Evolutionary conservation across 2,888 invertebrate species (phyloP).

Genomic region (Suillia variegata): DNA sequence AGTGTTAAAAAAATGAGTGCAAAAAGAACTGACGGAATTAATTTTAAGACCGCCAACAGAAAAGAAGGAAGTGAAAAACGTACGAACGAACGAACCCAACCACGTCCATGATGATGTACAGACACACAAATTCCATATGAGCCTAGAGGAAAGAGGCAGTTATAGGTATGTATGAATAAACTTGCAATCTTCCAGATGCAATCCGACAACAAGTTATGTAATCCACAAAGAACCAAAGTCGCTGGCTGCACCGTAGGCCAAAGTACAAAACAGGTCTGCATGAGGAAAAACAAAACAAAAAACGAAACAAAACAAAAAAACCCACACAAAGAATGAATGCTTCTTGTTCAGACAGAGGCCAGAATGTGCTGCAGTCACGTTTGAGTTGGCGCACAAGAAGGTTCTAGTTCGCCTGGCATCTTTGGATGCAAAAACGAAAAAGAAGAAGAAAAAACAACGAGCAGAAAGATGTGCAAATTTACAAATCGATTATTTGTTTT

Average conservation of each 20-base stretch:
- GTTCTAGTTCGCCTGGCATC: conserved; percentile 17
- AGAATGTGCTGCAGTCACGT: conserved; percentile 28
- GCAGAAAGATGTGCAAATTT: conserved; percentile 62
- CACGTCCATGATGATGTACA: no score
- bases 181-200: no score
- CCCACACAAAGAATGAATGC: conserved; percentile 6
- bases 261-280: no score
- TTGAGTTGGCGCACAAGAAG: conserved; percentile 24
- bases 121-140: no score
- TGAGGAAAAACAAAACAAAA: no score
- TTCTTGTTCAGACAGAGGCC: conserved; percentile 18
- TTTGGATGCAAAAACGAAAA: neutral
- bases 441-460: conserved; percentile 2
- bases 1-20: no score
- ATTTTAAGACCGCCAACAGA: no score
- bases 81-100: neutral
- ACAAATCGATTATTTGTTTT: conserved; percentile 56
- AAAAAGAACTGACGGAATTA: neutral
- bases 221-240: neutral
- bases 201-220: neutral
- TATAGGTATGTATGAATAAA: no score
- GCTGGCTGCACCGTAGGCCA: no score
- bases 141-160: no score
- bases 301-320: no score
- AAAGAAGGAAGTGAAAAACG: neutral